phyloP scores from a whole-genome alignment of 2,888 invertebrate species.

The Leptogaster cylindrica region DNA sequence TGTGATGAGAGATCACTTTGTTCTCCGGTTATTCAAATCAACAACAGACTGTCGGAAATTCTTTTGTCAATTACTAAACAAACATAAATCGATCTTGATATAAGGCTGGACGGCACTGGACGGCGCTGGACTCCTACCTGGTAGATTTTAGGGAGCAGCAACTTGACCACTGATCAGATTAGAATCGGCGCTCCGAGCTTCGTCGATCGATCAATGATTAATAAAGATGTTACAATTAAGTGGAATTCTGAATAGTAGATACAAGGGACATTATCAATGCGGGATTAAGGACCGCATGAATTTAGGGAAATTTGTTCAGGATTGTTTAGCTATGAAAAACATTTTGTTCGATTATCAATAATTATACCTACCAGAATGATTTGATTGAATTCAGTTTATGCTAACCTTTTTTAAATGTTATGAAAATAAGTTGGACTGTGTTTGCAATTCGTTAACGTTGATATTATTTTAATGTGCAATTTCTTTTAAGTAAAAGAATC shows the following conservation, averaged over 20 bases:
- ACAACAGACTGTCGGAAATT: conserved; percentile 39
- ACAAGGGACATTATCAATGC: no score
- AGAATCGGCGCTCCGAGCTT: conserved; percentile 4
- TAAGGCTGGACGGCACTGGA: background rate
- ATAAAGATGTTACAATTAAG: conserved; percentile 9
- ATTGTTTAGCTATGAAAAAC: no score
- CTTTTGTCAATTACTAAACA: conserved; percentile 38
- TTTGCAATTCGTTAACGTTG: no score
- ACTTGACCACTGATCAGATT: conserved; percentile 16
- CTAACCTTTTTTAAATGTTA: no score
- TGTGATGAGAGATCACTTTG: conserved; percentile 36
- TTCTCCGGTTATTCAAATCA: conserved; percentile 29
- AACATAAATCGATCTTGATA: conserved; percentile 40
- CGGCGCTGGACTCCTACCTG: background rate
- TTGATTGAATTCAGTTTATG: no score
- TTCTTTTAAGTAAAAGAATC: no score
- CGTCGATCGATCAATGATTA: conserved; percentile 18
- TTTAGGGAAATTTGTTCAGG: no score
- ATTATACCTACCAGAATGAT: no score
- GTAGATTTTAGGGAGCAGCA: conserved; percentile 18
- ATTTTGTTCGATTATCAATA: no score
- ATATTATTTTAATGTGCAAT: no score
- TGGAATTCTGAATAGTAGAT: conserved; percentile 2
- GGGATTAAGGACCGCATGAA: no score
- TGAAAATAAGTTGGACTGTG: no score